These are phyloP conservation scores for Enteromius unitaeniatus DNA, from an alignment of 2,797 vertebrate species.

Conservation along the genomic window DNA sequence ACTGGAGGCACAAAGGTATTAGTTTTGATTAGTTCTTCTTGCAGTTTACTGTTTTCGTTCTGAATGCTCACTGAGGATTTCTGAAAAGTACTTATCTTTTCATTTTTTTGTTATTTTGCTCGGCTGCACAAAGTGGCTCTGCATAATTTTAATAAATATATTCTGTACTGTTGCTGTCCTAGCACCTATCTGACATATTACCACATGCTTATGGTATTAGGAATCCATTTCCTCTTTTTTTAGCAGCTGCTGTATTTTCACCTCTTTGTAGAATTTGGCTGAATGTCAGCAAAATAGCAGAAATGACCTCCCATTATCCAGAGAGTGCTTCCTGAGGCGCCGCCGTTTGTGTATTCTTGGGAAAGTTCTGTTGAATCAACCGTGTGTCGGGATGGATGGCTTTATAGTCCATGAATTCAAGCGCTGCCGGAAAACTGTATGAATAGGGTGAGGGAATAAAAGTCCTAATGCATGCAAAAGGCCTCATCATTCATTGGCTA, in stretches of 20 bases:
- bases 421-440: neutral
- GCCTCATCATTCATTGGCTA: conserved; percentile 46
- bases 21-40: conserved; percentile 17
- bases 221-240: conserved; percentile 35
- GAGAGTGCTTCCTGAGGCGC: conserved; percentile 19
- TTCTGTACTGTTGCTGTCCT: neutral
- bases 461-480: conserved; percentile 47
- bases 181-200: conserved; percentile 19
- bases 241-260: conserved; percentile 42
- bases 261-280: conserved; percentile 20
- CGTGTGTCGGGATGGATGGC: conserved; percentile 33
- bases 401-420: conserved; percentile 31
- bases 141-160: conserved; percentile 14
- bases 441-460: conserved; percentile 23
- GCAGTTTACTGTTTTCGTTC: neutral
- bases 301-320: conserved; percentile 55
- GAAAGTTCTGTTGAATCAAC: conserved; percentile 36
- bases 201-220: conserved; percentile 6
- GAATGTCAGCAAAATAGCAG: conserved; percentile 40
- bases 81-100: conserved; percentile 13
- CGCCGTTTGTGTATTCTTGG: conserved; percentile 40
- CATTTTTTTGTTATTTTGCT: conserved; percentile 33
- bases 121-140: neutral
- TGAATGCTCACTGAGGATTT: neutral
- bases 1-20: conserved; percentile 21